Evolutionary conservation across 2,888 invertebrate species (phyloP).

Genomic region (Drosophila austrosaltans): DNA sequence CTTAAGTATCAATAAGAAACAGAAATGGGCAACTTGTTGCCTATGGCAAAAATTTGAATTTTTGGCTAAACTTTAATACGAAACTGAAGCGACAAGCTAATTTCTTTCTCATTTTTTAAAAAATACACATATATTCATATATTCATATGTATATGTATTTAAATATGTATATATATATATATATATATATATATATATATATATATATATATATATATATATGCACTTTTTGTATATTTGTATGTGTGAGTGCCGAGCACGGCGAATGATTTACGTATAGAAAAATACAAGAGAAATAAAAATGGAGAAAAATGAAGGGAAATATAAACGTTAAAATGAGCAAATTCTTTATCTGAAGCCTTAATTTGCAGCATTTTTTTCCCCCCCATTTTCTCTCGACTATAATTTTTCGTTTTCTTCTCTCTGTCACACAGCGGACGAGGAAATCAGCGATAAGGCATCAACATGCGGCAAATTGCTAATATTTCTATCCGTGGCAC

Average conservation of each 20-base stretch:
- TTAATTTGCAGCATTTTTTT: conserved; percentile 69
- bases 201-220: neutral
- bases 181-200: neutral
- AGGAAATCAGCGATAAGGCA: conserved; percentile 86
- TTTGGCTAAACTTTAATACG: conserved; percentile 61
- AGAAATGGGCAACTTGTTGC: conserved; percentile 63
- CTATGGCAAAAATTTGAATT: conserved; percentile 47
- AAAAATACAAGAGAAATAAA: neutral
- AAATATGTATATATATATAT: neutral
- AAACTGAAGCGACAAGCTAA: conserved; percentile 41
- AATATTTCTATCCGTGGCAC: conserved; percentile 91
- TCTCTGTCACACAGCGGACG: conserved; percentile 85
- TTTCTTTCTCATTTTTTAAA: conserved; percentile 23
- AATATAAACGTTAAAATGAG: conserved; percentile 27
- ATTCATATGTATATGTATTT: neutral
- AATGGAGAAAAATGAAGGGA: conserved; percentile 6
- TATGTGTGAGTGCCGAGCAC: conserved; percentile 7
- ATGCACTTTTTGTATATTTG: conserved; percentile 2
- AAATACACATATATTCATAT: conserved; percentile 1
- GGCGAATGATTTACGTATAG: neutral
- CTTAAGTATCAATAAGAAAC: conserved; percentile 53
- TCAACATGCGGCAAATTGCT: conserved; percentile 93
- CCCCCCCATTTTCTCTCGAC: conserved; percentile 44
- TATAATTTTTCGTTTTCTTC: conserved; percentile 58
- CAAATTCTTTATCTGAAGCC: conserved; percentile 44